These are phyloP conservation scores for Litoditis marina DNA, from an alignment of 2,888 invertebrate species.

Conservation along the genomic window DNA sequence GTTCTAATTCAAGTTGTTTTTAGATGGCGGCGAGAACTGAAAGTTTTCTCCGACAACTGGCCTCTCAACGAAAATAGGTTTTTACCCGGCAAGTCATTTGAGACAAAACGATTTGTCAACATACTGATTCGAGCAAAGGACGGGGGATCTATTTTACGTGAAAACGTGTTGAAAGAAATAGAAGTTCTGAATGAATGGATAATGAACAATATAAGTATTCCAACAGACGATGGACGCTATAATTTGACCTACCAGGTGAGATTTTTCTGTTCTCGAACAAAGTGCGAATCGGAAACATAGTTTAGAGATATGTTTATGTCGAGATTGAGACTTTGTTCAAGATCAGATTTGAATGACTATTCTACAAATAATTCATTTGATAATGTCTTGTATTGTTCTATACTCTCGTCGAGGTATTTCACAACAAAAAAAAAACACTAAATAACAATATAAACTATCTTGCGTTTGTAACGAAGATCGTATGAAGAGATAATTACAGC, in stretches of 20 bases:
- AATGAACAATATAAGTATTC: slow-evolving; percentile 51
- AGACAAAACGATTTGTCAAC: slow-evolving; percentile 58
- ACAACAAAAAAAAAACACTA: too few relatives aligned
- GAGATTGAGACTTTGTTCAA: too few relatives aligned
- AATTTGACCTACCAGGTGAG: slow-evolving; percentile 57
- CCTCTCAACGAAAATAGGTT: slow-evolving; percentile 59
- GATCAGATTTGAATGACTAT: too few relatives aligned
- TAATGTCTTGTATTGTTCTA: too few relatives aligned
- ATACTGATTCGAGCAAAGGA: slow-evolving; percentile 54
- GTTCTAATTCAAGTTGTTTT: too few relatives aligned
- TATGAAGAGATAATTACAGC: too few relatives aligned
- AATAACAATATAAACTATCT: too few relatives aligned
- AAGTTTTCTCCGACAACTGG: slow-evolving; percentile 56
- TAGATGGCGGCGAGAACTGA: slow-evolving; percentile 57
- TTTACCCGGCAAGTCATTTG: slow-evolving; percentile 60
- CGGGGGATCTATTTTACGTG: slow-evolving; percentile 52
- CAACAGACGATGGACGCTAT: slow-evolving; percentile 51
- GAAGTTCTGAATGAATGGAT: slow-evolving; percentile 53
- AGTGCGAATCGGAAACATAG: not conserved
- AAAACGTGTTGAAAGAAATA: slow-evolving; percentile 51
- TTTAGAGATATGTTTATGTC: too few relatives aligned
- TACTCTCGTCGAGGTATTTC: too few relatives aligned
- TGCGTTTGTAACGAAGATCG: too few relatives aligned
- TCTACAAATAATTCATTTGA: too few relatives aligned
- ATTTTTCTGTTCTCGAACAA: not conserved